phyloP scores from a whole-genome alignment of 2,888 invertebrate species.

The Unio delphinus region DNA sequence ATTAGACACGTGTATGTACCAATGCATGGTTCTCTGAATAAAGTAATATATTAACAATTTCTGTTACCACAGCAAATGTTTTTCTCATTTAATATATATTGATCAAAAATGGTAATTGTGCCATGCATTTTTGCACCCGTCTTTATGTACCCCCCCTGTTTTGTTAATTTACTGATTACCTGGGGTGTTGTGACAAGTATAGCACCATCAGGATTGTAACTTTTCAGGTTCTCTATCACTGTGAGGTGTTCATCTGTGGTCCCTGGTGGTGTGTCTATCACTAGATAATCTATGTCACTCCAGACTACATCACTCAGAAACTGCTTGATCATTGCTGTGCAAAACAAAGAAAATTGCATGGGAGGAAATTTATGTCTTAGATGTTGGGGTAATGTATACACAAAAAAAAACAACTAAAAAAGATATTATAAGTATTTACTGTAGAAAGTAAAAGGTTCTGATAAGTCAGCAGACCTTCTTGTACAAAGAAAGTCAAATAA shows the following conservation, averaged over 20 bases:
- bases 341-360: background rate
- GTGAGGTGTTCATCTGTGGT: conserved; percentile 96
- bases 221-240: conserved; percentile 81
- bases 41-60: no score
- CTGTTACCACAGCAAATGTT: no score
- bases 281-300: conserved; percentile 89
- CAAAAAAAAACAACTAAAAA: background rate
- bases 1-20: no score
- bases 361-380: no score
- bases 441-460: background rate
- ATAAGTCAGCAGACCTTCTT: background rate
- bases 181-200: conserved; percentile 96
- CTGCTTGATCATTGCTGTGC: conserved; percentile 89
- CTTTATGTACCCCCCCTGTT: no score
- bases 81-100: no score
- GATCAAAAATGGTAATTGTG: no score
- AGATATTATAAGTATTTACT: no score
- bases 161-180: conserved; percentile 69
- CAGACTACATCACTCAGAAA: conserved; percentile 96
- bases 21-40: no score
- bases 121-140: no score
- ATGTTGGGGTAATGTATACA: no score
- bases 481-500: no score
- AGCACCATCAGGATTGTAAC: conserved; percentile 78
- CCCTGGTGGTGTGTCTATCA: conserved; percentile 96